Evolutionary conservation across 1,140 invertebrate genomes (phyloP).

Genomic region (Drosophila baimaii): DNA sequence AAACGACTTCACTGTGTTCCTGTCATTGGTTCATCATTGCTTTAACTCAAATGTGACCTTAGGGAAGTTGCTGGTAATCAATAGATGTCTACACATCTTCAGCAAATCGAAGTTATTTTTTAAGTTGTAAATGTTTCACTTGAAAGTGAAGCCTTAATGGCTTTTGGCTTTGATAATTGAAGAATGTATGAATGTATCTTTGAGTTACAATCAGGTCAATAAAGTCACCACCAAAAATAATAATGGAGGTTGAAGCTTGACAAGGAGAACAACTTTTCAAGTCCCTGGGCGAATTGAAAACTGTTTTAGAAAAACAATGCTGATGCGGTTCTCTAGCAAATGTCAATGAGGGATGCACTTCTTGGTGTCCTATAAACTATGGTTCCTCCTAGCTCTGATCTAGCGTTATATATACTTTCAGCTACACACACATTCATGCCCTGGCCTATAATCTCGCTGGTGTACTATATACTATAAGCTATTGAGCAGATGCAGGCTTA

Average conservation of each 20-base stretch:
- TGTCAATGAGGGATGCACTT: neutral
- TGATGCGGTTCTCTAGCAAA: neutral
- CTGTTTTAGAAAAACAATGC: neutral
- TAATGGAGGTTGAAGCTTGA: too few relatives aligned
- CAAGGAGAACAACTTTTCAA: too few relatives aligned
- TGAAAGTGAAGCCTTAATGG: neutral
- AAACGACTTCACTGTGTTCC: too few relatives aligned
- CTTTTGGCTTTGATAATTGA: neutral
- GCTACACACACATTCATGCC: conserved; percentile 11
- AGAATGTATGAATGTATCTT: neutral
- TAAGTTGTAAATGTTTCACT: neutral
- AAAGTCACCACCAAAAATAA: neutral
- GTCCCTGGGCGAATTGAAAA: neutral
- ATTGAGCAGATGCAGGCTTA: conserved; percentile 57
- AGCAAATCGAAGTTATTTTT: too few relatives aligned
- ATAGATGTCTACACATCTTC: neutral
- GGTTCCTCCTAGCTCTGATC: neutral
- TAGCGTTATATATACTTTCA: neutral
- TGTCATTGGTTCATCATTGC: neutral
- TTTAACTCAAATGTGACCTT: neutral
- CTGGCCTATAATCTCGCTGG: conserved; percentile 12
- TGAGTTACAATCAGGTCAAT: neutral
- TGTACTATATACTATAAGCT: conserved; percentile 1
- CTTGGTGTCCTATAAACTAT: neutral
- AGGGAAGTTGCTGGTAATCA: neutral